A percentile compares a stretch with the other conserved stretches of the same genome.
phyloP scores from a whole-genome alignment of 2,797 vertebrate species.

The Xyrichtys novacula region DNA sequence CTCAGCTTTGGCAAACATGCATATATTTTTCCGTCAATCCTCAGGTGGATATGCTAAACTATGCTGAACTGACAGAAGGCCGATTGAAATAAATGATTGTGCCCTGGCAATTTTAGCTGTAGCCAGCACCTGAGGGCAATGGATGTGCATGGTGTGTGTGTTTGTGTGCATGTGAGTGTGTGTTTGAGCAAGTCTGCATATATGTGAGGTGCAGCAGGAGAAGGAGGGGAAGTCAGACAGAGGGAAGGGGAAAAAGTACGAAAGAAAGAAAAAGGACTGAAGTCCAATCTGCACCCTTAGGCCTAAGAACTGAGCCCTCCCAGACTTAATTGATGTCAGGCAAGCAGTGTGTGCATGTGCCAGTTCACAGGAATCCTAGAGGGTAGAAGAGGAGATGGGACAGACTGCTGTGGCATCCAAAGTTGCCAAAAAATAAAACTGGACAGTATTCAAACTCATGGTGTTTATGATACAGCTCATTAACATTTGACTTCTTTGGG shows the following conservation, averaged over 20 bases:
- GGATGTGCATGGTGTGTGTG: background rate
- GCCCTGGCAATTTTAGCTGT: conserved; percentile 47
- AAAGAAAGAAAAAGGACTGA: background rate
- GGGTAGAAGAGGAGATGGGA: background rate
- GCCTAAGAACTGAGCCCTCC: background rate
- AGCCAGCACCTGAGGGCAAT: conserved; percentile 48
- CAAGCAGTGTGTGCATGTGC: background rate
- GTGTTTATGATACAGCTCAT: too few relatives aligned
- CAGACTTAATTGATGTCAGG: background rate
- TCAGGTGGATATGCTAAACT: conserved; percentile 68
- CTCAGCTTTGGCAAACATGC: conserved; percentile 53
- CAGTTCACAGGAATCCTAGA: background rate
- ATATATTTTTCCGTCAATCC: conserved; percentile 47
- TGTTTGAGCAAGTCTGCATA: background rate
- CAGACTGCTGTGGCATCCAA: background rate
- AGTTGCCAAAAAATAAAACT: too few relatives aligned
- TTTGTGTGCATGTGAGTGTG: background rate
- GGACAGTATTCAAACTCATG: too few relatives aligned
- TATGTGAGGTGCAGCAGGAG: background rate
- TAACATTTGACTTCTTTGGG: too few relatives aligned
- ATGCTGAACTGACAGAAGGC: conserved; percentile 69
- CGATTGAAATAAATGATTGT: conserved; percentile 71
- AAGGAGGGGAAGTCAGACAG: background rate
- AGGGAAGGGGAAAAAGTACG: too few relatives aligned
- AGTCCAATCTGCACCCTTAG: background rate